Base-by-base conservation (phyloP, 2,113 vertebrate species). In the Gasterosteus aculeatus region DNA sequence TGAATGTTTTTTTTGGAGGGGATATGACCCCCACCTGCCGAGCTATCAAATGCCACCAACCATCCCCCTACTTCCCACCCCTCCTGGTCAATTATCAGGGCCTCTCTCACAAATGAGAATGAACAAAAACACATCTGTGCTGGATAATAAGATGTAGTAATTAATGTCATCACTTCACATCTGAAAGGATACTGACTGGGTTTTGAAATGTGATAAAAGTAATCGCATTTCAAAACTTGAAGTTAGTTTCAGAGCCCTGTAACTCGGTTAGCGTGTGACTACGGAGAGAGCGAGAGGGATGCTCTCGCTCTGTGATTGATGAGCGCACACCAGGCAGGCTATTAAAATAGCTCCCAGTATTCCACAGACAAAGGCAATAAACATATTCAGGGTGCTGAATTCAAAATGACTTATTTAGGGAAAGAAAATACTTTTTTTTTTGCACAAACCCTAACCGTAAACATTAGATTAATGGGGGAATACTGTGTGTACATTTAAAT, bases 101-200 rank as follows among this genome's bases (percentile, higher is more conserved):
- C 89, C 84, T 82, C 91, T 93, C 95, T 96, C 95, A 96, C 96
- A 95, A 97, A 97, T 96, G 96, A 95, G 95, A 94, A 96, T 95
- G 88, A 91, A 93, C 88, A 85, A 95, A 96, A 88, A 93, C 89
- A 91, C 94, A 95, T 97, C 96, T 96, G 82, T n/a, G 92, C 91
- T 91, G 90, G 91, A 96, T 96, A 96, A 97, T 96, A 95, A 96
- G 94, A 95, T 95, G 95, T 95, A 92, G 94, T 97, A 98, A 97
- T 98, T 97, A 97, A 96, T 96, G 95, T 95, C 95, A 99, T 97
- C 94, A 95, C 96, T 97, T 97, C 96, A 96, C 94, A 94, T 93
- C 95, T 93, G 94, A 95, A 95, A 95, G 95, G 94, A 95, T 95
- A 90, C 93, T 94, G 95, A 96, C 94, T 95, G 89, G 85, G 92